Evolutionary conservation across 2,113 vertebrate genomes (phyloP), one percentile per base, ranked within the genome.

Genomic region (Tor tambroides): DNA sequence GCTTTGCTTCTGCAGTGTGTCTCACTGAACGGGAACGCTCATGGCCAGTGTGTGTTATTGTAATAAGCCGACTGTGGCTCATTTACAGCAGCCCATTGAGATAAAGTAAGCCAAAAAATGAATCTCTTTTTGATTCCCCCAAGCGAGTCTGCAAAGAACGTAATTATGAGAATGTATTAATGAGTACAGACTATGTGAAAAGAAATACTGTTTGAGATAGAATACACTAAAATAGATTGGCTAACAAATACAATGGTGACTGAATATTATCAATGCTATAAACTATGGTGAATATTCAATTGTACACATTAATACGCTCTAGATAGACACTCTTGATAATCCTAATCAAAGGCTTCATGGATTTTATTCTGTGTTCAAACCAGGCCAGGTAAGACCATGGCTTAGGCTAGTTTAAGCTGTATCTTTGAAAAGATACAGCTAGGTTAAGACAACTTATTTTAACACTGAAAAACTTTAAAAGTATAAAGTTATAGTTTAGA

Each of bases 81-180:
- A 84, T 84, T 74, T 74, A 72, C 30, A 72, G 67, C 38, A 67
- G 80, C 80, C 82, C 82, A 84, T 74, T 84, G 82, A 74, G 82
- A 84, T 84, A 84, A 84, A 84, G 82, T 83, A 71, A 74, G 43
- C 82, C 49, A 26, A 54, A 74, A 83, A 74, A 46, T 28, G 19
- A 71, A 51, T 54, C 65, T 84, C 49, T 84, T 30, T 83, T 84
- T 71, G 82, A 84, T 84, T 84, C 82, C 65, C 82, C 28, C 28
- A 38, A 84, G 82, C 21, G 49, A 72, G 49, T 74, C 82, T 74
- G 41, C 46, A 84, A 54, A 74, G 30, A 38, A 38, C 19, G 11
- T 63, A 83, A 83, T 83, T 69, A 83, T 35, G 41, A 71, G 63
- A 71, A 69, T 69, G 65, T 74, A 84, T 84, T 72, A 83, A 67